Evolutionary conservation across 1,140 invertebrate species (phyloP), one percentile per base, ranked within the genome.

Genomic region (Venustaconcha ellipsiformis): DNA sequence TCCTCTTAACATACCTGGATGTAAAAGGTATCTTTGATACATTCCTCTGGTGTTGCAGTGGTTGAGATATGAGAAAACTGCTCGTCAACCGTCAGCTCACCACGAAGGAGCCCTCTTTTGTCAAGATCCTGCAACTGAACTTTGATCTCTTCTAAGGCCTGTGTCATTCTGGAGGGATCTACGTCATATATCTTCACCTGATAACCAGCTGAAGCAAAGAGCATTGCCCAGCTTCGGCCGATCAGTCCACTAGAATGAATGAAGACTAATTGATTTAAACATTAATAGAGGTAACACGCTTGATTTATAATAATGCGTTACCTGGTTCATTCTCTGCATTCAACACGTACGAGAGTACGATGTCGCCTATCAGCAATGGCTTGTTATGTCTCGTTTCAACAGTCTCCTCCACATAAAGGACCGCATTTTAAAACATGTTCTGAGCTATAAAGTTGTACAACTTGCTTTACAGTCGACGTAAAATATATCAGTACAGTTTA

Each of bases 221-320:
- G 90, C 96, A 99, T 98, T 0, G 96, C 94, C 96, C 96, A 99
- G 83, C 96, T 97, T 70, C 94, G 93, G 14, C 97, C 97, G 79
- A 99, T 97, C 26, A 98, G 90, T 8, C 97, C 97, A 90, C 97
- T 97, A 73, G n/a, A 81, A 82, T 56, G 23, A 70, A 63, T 59
- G 20, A 48, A 48, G 8, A 48, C 11, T 48, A 11, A 48, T 48
- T 8, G 37, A 48, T 48, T 48, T 11, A 11, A 11, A 0, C 37
- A 48, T 48, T 6, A 6, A 48, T 48, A 48, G 37, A 6, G 37
- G 37, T 48, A 48, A 48, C 11, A 48, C 37, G 37, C 37, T 48
- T 11, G 37, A 48, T 48, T 48, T 48, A 48, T 8, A 48, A 6
- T 48, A 8, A 48, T 48, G 37, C 37, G 37, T 48, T 30, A 4